These are phyloP conservation scores for Sebastes minor DNA, from an alignment of 2,797 vertebrate species.

Conservation along the genomic window DNA sequence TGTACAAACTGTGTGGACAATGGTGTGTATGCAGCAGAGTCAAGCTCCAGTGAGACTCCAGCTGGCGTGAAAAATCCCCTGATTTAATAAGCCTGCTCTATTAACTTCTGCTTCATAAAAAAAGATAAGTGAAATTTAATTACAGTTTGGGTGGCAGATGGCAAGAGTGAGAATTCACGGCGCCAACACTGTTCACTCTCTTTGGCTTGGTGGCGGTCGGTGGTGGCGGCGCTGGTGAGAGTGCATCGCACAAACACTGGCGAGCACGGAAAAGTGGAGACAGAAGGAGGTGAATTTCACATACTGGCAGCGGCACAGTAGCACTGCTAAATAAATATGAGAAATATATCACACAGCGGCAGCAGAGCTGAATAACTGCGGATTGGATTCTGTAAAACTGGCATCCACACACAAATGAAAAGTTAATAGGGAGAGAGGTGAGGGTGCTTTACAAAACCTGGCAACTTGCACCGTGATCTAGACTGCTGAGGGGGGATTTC, in stretches of 20 bases:
- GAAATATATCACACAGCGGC: slow-evolving; percentile 28
- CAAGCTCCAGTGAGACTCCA: slow-evolving; percentile 54
- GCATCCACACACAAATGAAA: slow-evolving; percentile 24
- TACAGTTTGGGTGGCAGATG: slow-evolving; percentile 81
- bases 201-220: slow-evolving; percentile 23
- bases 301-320: slow-evolving; percentile 30
- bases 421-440: slow-evolving; percentile 18
- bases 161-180: slow-evolving; percentile 63
- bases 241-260: slow-evolving; percentile 44
- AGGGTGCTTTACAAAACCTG: slow-evolving; percentile 28
- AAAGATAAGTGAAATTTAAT: slow-evolving; percentile 78
- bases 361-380: slow-evolving; percentile 26
- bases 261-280: slow-evolving; percentile 16
- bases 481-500: slow-evolving; percentile 19
- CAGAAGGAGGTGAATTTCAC: slow-evolving; percentile 42
- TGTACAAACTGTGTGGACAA: slow-evolving; percentile 38
- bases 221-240: slow-evolving; percentile 10
- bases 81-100: slow-evolving; percentile 78
- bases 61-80: slow-evolving; percentile 65
- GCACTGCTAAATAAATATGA: slow-evolving; percentile 42
- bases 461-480: slow-evolving; percentile 7
- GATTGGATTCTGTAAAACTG: slow-evolving; percentile 27
- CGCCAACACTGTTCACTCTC: slow-evolving; percentile 43
- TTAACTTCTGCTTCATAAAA: slow-evolving; percentile 74
- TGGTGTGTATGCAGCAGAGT: slow-evolving; percentile 35